Percentiles rank a stretch among this genome's conserved stretches.
These are phyloP conservation scores for Andrena haemorrhoa DNA, from an alignment of 2,888 invertebrate species.

Conservation along the genomic window DNA sequence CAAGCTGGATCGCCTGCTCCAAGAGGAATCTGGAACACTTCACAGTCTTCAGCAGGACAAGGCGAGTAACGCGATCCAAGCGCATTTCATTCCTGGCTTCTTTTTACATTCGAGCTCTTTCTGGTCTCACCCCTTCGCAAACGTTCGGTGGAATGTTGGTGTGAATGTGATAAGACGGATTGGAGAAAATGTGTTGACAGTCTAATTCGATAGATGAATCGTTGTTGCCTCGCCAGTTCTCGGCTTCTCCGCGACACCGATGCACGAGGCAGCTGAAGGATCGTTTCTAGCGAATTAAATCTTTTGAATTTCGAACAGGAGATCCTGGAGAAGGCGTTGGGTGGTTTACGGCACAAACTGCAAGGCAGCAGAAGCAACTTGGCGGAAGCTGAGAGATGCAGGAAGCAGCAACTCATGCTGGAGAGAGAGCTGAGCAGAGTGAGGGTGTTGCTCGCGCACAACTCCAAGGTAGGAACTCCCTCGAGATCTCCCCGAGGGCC, in stretches of 20 bases:
- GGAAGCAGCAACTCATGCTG: conserved; percentile 89
- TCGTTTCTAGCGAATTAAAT: conserved; percentile 6
- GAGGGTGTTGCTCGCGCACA: conserved; percentile 94
- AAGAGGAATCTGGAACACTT: conserved; percentile 91
- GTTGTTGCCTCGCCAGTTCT: background rate
- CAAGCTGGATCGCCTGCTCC: conserved; percentile 90
- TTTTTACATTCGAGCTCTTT: too few relatives aligned
- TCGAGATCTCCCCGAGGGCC: background rate
- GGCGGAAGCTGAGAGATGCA: conserved; percentile 88
- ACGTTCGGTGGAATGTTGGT: too few relatives aligned
- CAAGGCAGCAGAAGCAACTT: conserved; percentile 88
- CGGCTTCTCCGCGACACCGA: background rate
- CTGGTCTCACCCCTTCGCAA: too few relatives aligned
- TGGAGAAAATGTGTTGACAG: too few relatives aligned
- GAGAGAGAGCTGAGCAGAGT: conserved; percentile 94
- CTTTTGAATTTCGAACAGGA: conserved; percentile 83
- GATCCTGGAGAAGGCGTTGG: conserved; percentile 89
- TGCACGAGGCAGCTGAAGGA: background rate
- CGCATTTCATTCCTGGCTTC: too few relatives aligned
- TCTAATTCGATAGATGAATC: too few relatives aligned
- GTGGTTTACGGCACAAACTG: conserved; percentile 88
- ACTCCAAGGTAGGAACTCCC: conserved; percentile 91
- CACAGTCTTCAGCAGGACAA: conserved; percentile 91
- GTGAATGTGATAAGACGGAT: too few relatives aligned
- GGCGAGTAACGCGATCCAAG: conserved; percentile 79